Conservation (phyloP, 2,113 vertebrate genomes). For the Percopsis transmontana region DNA sequence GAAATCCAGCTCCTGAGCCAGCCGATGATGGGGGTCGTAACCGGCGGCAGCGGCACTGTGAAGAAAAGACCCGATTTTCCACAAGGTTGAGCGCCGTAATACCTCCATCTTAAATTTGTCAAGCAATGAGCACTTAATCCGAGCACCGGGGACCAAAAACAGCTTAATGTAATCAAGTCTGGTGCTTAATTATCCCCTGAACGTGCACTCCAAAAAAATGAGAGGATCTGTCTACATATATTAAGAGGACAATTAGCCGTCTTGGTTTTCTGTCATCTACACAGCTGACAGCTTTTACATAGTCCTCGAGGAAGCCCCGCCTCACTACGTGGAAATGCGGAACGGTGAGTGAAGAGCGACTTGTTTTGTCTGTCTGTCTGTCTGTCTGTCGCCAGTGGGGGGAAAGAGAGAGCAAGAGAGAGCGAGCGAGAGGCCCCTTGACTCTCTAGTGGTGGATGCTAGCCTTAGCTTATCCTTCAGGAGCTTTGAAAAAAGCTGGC, state of each 20-base stretch:
- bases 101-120: slow-evolving; percentile 62
- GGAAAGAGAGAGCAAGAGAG: neutral
- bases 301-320: slow-evolving; percentile 50
- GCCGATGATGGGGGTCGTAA: slow-evolving; percentile 63
- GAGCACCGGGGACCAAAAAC: slow-evolving; percentile 64
- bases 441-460: neutral
- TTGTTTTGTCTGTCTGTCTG: slow-evolving; percentile 27
- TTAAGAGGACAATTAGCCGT: slow-evolving; percentile 73
- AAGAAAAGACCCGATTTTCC: slow-evolving; percentile 70
- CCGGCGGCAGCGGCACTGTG: too few relatives aligned
- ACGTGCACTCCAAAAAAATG: slow-evolving; percentile 69
- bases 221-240: slow-evolving; percentile 70
- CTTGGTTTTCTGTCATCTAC: slow-evolving; percentile 62
- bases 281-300: slow-evolving; percentile 56
- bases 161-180: slow-evolving; percentile 77
- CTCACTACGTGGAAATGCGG: slow-evolving; percentile 32
- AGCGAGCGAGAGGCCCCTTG: neutral
- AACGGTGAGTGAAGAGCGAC: slow-evolving; percentile 36
- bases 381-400: neutral
- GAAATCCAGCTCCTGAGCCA: slow-evolving; percentile 65
- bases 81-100: slow-evolving; percentile 73
- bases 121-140: slow-evolving; percentile 72
- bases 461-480: too few relatives aligned
- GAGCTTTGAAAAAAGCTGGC: too few relatives aligned
- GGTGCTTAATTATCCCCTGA: slow-evolving; percentile 75